A percentile compares a stretch with the other conserved stretches of the same genome.
These are phyloP conservation scores for Pyrrhosoma nymphula DNA, from an alignment of 2,888 invertebrate genomes.

Conservation along the genomic window DNA sequence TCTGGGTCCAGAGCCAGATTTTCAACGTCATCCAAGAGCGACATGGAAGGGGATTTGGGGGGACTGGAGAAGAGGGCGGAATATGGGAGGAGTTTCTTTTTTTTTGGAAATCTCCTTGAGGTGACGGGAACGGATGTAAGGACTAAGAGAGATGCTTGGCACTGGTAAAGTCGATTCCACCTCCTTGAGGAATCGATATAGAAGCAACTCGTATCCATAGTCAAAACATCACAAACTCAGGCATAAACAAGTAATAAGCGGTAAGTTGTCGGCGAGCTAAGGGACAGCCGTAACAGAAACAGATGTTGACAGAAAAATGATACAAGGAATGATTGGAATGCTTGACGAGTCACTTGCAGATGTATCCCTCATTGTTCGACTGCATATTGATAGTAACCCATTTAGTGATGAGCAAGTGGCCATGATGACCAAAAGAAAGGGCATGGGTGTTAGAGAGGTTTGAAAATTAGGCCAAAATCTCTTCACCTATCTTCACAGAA, in stretches of 20 bases:
- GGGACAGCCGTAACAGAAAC: neutral
- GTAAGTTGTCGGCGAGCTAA: neutral
- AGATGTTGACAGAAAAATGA: neutral
- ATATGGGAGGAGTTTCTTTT: neutral
- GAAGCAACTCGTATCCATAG: neutral
- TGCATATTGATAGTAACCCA: too few relatives aligned
- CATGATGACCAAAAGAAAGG: too few relatives aligned
- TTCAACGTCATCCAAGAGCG: conserved; percentile 38
- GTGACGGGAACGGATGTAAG: neutral
- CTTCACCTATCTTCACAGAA: too few relatives aligned
- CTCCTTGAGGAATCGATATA: neutral
- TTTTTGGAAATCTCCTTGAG: neutral
- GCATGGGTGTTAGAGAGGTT: too few relatives aligned
- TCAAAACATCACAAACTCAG: neutral
- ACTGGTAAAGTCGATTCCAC: neutral
- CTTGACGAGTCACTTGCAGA: too few relatives aligned
- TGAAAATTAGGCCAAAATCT: too few relatives aligned
- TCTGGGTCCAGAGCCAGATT: neutral
- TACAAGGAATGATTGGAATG: neutral
- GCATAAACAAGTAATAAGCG: neutral
- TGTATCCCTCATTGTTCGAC: too few relatives aligned
- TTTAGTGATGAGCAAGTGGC: too few relatives aligned
- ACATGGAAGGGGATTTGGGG: neutral
- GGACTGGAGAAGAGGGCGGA: neutral
- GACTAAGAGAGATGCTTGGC: neutral